Conservation (phyloP, 2,113 vertebrate genomes). For the Cyanoliseus patagonus region DNA sequence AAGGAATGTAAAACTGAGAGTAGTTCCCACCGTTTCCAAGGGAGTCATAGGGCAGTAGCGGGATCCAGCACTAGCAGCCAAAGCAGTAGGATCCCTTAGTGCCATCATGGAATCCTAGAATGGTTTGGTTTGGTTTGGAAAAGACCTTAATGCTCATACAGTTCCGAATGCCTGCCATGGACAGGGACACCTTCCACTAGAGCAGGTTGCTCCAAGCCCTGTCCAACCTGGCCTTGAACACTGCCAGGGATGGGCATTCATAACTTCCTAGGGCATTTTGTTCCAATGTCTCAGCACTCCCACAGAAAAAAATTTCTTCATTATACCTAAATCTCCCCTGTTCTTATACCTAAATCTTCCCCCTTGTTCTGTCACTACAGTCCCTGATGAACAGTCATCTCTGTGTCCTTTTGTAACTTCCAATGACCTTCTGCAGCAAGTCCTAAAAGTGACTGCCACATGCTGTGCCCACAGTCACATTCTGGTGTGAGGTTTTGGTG, state of each 20-base stretch:
- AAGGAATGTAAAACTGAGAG: neutral
- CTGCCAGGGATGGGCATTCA: neutral
- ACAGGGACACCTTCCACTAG: neutral
- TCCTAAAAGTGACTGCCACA: rapidly evolving
- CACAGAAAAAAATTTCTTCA: neutral
- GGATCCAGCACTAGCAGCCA: neutral
- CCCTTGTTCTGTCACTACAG: neutral
- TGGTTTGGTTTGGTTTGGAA: neutral
- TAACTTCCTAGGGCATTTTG: neutral
- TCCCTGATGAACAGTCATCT: neutral
- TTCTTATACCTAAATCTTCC: neutral
- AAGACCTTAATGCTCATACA: neutral
- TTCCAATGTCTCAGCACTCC: neutral
- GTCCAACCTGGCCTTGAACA: neutral
- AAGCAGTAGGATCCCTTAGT: neutral
- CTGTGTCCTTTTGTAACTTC: neutral
- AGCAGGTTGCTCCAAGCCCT: neutral
- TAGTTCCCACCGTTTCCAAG: neutral
- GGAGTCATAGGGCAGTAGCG: neutral
- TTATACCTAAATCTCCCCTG: neutral
- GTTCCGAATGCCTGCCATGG: neutral
- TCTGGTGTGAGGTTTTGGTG: neutral
- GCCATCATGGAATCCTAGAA: neutral
- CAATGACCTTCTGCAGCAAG: neutral
- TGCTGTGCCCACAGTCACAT: neutral